These are phyloP conservation scores for Pangasius krempfi DNA, from an alignment of 2,797 vertebrate genomes.

Conservation along the genomic window DNA sequence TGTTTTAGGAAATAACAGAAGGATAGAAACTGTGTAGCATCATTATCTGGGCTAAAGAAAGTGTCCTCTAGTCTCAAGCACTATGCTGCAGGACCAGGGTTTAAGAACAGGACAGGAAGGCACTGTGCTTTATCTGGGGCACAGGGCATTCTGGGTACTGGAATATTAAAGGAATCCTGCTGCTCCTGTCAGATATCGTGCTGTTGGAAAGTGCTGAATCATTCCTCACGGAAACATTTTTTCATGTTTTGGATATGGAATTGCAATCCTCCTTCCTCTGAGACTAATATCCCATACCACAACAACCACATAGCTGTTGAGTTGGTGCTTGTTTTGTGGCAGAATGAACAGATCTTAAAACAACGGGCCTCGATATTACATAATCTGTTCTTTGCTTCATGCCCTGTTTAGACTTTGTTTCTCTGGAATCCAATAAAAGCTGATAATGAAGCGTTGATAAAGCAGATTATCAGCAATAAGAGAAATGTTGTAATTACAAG, in stretches of 20 bases:
- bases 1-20: neutral
- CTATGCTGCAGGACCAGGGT: slow-evolving; percentile 15
- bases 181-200: neutral
- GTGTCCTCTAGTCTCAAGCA: neutral
- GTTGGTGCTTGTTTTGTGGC: neutral
- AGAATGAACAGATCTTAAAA: neutral
- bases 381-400: neutral
- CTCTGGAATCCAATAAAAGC: neutral
- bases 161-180: neutral
- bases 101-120: slow-evolving; percentile 15
- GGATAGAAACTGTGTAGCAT: neutral
- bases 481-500: neutral
- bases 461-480: neutral
- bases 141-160: neutral
- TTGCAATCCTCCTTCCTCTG: neutral
- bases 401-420: neutral
- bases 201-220: slow-evolving; percentile 1
- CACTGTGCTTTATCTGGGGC: slow-evolving; percentile 42
- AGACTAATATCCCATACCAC: neutral
- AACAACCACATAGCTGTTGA: neutral
- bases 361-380: neutral
- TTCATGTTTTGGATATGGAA: neutral
- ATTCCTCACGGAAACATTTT: neutral
- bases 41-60: neutral
- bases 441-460: neutral